Conservation (phyloP, 2,113 vertebrate species). For the Crotalus helleri region DNA sequence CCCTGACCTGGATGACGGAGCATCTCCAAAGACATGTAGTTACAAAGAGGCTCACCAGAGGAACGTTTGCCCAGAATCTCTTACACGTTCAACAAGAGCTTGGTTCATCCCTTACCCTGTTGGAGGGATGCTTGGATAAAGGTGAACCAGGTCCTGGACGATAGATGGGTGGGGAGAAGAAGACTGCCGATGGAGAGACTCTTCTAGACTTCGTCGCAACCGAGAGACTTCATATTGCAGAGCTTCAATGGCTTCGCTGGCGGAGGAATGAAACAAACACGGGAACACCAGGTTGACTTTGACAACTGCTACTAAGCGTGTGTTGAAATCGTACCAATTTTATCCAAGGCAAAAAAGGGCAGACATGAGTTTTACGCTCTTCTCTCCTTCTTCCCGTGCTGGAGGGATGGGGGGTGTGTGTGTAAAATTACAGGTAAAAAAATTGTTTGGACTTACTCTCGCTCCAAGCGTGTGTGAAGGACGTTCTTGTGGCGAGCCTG, state of each 20-base stretch:
- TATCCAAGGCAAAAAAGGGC: neutral
- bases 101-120: conserved; percentile 57
- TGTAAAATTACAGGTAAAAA: neutral
- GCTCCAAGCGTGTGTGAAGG: conserved; percentile 51
- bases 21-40: neutral
- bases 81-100: neutral
- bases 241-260: conserved; percentile 75
- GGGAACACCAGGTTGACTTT: neutral
- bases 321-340: neutral
- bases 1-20: neutral
- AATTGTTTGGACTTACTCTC: conserved; percentile 70
- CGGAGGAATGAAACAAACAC: neutral
- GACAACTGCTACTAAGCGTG: neutral
- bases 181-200: conserved; percentile 54
- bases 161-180: rapidly evolving
- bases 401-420: neutral
- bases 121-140: conserved; percentile 9
- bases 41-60: neutral
- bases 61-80: neutral
- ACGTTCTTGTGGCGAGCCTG: neutral
- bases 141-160: rapidly evolving
- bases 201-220: conserved; percentile 72
- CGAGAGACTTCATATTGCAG: conserved; percentile 76
- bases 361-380: neutral
- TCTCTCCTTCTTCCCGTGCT: neutral